A percentile compares a stretch with the other conserved stretches of the same genome.
Evolutionary conservation across 1,140 invertebrate species (phyloP).

Genomic region (Radopholus similis): DNA sequence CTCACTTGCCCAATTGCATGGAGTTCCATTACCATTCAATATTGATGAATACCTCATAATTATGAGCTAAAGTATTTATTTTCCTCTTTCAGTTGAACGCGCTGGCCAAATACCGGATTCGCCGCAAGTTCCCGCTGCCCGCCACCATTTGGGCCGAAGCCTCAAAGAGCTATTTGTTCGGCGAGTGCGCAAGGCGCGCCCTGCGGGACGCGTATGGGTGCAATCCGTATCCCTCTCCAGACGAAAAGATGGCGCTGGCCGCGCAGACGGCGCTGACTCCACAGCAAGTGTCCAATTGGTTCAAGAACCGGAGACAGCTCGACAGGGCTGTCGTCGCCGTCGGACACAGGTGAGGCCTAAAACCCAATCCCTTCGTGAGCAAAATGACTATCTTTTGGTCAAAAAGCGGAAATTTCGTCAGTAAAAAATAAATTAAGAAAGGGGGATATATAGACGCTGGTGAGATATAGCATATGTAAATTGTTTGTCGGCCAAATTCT

Average conservation of each 20-base stretch:
- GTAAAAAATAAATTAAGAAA: no score
- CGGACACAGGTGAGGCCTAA: conserved; percentile 56
- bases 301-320: conserved; percentile 89
- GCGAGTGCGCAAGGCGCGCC: conserved; percentile 74
- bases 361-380: no score
- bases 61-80: no score
- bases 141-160: conserved; percentile 98
- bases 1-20: no score
- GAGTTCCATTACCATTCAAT: no score
- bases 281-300: conserved; percentile 95
- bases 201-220: conserved; percentile 78
- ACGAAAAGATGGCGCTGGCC: conserved; percentile 90
- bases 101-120: conserved; percentile 89
- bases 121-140: conserved; percentile 92
- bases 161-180: conserved; percentile 97
- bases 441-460: no score
- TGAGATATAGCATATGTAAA: no score
- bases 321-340: conserved; percentile 91
- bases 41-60: no score
- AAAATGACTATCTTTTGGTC: no score
- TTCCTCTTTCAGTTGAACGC: conserved; percentile 71
- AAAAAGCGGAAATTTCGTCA: no score
- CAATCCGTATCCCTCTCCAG: conserved; percentile 86
- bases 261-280: conserved; percentile 93
- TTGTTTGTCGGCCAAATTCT: no score